Base-by-base conservation (phyloP, 1,140 invertebrate genomes). In the Galleria mellonella region DNA sequence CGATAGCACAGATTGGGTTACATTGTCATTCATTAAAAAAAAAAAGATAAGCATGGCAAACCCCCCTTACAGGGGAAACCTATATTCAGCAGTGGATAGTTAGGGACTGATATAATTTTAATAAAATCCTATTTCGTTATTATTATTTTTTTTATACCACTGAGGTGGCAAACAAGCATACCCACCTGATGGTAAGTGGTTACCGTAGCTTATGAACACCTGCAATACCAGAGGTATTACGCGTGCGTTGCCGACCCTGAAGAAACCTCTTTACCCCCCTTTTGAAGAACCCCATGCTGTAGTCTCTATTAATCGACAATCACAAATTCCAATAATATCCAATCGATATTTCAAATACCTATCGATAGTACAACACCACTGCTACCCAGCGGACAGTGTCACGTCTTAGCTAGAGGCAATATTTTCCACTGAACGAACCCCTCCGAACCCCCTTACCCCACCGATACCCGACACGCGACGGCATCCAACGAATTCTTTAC, bases 351-450 rank as follows among this genome's bases (percentile, higher is more conserved):
- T 32, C 4, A n/a, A 32, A n/a, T 32, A 32, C 13, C 32, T 3
- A 32, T 32, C n/a, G n/a, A 31, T 9, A 32, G n/a, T 32, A 7
- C 13, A 11, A 9, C 39, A 14, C 14, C 39, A 10, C 39, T 41
- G 14, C 3, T 31, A 29, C 32, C 39, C 39, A 29, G 28, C 17
- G 5, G 1, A 2, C 28, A n/a, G n/a, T 13, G 39, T 41, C 39
- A 41, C 39, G 39, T 41, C 12, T 29, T 13, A 39, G 17, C 40
- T 31, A 29, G 40, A 30, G 31, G 30, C 29, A 42, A 32, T 42
- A 32, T 32, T 17, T 23, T 12, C 40, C 11, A 13, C 12, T 31
- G 10, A n/a, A n/a, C n/a, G n/a, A n/a, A n/a, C n/a, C n/a, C n/a
- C n/a, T n/a, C n/a, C n/a, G n/a, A n/a, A n/a, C n/a, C 38, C 40